Conservation (phyloP, 2,888 invertebrate species). For the Netelia virgata region DNA sequence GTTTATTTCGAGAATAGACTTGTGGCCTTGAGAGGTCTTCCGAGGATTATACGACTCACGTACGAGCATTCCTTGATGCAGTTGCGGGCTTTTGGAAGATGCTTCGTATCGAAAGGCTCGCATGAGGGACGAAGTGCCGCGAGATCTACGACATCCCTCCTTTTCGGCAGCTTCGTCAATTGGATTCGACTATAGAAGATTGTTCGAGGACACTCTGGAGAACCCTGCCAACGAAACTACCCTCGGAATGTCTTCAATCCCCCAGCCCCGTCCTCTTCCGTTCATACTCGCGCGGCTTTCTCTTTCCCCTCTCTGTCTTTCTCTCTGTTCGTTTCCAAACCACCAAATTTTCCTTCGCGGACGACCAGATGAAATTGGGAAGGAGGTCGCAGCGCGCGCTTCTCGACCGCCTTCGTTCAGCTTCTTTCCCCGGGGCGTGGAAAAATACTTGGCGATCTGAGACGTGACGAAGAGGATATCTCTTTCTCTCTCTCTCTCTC, state of each 20-base stretch:
- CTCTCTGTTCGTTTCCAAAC: constrained; percentile 49
- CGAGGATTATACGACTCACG: no score
- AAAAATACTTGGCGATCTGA: constrained; percentile 69
- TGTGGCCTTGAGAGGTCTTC: no score
- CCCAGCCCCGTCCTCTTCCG: constrained; percentile 31
- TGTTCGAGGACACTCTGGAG: constrained; percentile 45
- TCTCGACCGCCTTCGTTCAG: constrained; percentile 67
- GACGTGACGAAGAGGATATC: constrained; percentile 59
- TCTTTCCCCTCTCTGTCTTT: constrained; percentile 1
- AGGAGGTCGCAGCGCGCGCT: constrained; percentile 67
- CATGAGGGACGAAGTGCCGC: neutral
- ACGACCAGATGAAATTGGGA: constrained; percentile 67
- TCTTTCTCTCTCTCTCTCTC: constrained; percentile 26
- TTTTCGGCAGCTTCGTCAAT: constrained; percentile 53
- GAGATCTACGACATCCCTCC: neutral
- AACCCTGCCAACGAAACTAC: constrained; percentile 38
- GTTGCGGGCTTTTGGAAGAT: no score
- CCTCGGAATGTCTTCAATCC: constrained; percentile 54
- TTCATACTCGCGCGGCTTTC: neutral
- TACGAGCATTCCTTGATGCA: no score
- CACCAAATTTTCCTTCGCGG: constrained; percentile 55
- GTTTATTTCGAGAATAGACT: no score
- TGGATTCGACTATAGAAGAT: constrained; percentile 49
- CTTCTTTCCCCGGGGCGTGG: constrained; percentile 66
- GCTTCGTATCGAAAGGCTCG: no score